These are phyloP conservation scores for Callopanchax toddi DNA, from an alignment of 2,113 vertebrate genomes.

Conservation along the genomic window DNA sequence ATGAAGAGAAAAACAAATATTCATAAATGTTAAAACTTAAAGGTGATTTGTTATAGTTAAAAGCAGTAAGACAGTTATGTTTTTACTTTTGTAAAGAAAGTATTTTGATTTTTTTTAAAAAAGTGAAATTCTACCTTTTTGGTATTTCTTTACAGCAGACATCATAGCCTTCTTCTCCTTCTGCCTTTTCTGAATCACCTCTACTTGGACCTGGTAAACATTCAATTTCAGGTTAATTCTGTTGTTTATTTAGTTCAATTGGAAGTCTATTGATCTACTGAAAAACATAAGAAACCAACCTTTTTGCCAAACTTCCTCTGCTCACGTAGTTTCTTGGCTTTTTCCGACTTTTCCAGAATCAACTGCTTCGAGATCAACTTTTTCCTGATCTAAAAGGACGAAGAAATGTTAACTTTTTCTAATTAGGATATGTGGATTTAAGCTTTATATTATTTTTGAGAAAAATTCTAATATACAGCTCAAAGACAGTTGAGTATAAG, in stretches of 20 bases:
- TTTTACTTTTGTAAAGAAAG: neutral
- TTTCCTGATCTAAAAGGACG: conserved; percentile 82
- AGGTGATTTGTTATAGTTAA: neutral
- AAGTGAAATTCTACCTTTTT: conserved; percentile 85
- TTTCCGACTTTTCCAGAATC: conserved; percentile 92
- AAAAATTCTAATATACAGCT: neutral
- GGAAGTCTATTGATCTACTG: neutral
- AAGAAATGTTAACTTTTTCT: too few species aligned
- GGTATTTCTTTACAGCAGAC: conserved; percentile 93
- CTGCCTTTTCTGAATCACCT: conserved; percentile 95
- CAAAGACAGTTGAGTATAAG: neutral
- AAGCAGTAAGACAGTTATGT: neutral
- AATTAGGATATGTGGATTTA: neutral
- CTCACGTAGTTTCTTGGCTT: conserved; percentile 93
- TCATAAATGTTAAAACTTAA: neutral
- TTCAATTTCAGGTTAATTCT: conserved; percentile 1
- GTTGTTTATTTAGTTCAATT: too few species aligned
- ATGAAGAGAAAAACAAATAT: neutral
- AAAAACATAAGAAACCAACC: conserved; percentile 71
- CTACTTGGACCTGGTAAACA: conserved; percentile 87
- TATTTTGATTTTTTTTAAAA: neutral
- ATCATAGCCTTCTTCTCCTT: conserved; percentile 95
- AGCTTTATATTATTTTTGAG: neutral
- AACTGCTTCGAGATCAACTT: conserved; percentile 91
- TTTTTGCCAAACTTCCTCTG: conserved; percentile 97